Base-by-base conservation (phyloP, 2,888 invertebrate genomes). In the Micoletzkya japonica region DNA sequence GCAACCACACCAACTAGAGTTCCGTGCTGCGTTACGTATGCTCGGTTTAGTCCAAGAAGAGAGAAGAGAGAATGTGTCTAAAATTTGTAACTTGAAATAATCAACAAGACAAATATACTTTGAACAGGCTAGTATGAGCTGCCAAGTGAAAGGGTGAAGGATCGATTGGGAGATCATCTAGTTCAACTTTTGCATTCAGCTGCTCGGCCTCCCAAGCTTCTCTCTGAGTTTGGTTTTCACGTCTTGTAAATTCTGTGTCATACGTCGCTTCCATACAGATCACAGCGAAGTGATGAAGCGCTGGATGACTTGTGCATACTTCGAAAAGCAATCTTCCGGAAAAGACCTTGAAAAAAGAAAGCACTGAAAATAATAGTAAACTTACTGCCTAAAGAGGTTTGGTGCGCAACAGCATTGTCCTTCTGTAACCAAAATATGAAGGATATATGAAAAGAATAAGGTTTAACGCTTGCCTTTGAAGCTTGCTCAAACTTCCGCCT, bases 81-180 rank as follows among this genome's bases (percentile, higher is more conserved):
- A 37, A 72, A 70, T 52, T 52, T n/a, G 14, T 52, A 7, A 52
- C n/a, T 52, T 6, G 14, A 52, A n/a, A n/a, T 52, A 24, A 7
- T 24, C 24, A 6, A 14, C n/a, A 52, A 10, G 6, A 30, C 6
- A 37, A 20, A 4, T 17, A 17, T 17, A 83, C 83, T 72, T 84
- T 84, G 76, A 80, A 79, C 0, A 84, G 74, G 49, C 80, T 82
- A 14, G 84, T 84, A 54, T 77, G 75, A 36, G 81, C 76, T 56
- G 95, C 96, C 4, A 96, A 90, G 85, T 98, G 97, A 88, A 98
- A 97, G 7, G 97, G 97, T 36, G 97, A 94, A 0, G 96, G 95
- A 87, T 98, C 97, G 72, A 97, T 93, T 86, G 92, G 92, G 70
- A 87, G 84, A 2, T 84, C 81, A 32, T 84, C 82, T 80, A 88